Evolutionary conservation across 2,888 invertebrate species (phyloP).

Genomic region (Atethmia centrago): DNA sequence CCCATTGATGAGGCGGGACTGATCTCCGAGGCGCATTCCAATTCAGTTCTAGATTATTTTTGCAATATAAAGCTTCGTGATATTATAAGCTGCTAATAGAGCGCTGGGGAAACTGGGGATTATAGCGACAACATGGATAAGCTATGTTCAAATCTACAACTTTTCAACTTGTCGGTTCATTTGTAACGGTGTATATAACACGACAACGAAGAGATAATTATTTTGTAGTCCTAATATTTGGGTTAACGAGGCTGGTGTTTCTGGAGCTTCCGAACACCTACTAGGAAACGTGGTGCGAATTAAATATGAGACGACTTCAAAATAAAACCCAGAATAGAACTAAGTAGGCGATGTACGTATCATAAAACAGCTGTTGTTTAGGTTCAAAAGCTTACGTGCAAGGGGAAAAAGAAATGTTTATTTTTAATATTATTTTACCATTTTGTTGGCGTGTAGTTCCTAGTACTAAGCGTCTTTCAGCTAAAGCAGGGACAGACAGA

Average conservation of each 20-base stretch:
- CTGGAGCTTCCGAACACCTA: slow-evolving; percentile 13
- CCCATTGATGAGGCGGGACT: slow-evolving; percentile 24
- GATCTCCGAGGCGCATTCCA: slow-evolving; percentile 21
- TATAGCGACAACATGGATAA: background rate
- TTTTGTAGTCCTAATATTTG: background rate
- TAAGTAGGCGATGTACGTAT: background rate
- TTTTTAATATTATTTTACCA: too few relatives aligned
- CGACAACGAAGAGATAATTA: background rate
- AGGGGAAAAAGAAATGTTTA: too few relatives aligned
- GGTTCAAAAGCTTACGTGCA: background rate
- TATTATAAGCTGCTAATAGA: slow-evolving; percentile 30
- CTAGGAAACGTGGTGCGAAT: slow-evolving; percentile 32
- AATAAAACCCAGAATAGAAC: slow-evolving; percentile 41
- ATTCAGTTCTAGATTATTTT: slow-evolving; percentile 38
- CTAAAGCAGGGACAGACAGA: too few relatives aligned
- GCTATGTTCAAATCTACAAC: slow-evolving; percentile 24
- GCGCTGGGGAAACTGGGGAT: slow-evolving; percentile 21
- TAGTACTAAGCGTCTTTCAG: too few relatives aligned
- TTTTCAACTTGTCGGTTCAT: background rate
- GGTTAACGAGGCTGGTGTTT: slow-evolving; percentile 12
- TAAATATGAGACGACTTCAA: slow-evolving; percentile 34
- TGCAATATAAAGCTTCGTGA: slow-evolving; percentile 23
- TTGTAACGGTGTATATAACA: background rate
- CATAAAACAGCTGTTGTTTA: slow-evolving; percentile 18
- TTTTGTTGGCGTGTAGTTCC: too few relatives aligned